Evolutionary conservation across 1,140 invertebrate genomes (phyloP).

Genomic region (Triops cancriformis): DNA sequence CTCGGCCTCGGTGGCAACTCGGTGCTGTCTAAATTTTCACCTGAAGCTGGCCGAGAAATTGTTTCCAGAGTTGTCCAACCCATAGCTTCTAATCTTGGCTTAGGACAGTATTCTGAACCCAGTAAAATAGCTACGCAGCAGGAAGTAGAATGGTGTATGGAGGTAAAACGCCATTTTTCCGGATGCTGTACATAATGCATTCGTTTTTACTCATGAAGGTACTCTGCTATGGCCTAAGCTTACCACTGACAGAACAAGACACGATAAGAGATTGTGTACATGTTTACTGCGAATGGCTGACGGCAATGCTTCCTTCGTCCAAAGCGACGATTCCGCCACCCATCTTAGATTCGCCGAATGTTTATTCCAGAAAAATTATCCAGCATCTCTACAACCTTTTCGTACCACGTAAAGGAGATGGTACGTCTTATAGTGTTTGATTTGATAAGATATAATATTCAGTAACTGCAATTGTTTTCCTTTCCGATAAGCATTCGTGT

Average conservation of each 20-base stretch:
- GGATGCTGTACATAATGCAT: neutral
- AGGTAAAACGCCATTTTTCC: conserved; percentile 43
- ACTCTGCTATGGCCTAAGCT: conserved; percentile 80
- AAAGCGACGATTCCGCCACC: conserved; percentile 76
- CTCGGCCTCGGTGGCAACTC: conserved; percentile 25
- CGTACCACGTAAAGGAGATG: conserved; percentile 82
- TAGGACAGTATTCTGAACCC: conserved; percentile 14
- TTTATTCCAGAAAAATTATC: conserved; percentile 84
- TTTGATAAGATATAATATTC: neutral
- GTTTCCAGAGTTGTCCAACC: conserved; percentile 23
- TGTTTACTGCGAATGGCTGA: conserved; percentile 94
- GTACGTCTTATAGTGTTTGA: conserved; percentile 44
- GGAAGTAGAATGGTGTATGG: conserved; percentile 86
- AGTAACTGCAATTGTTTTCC: neutral
- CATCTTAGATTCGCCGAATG: conserved; percentile 78
- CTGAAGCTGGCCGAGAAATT: conserved; percentile 17
- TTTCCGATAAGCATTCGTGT: neutral
- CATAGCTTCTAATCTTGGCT: conserved; percentile 21
- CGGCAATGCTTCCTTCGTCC: conserved; percentile 68
- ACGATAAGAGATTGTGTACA: conserved; percentile 91
- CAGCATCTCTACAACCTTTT: conserved; percentile 91
- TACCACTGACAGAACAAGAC: conserved; percentile 83
- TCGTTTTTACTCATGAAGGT: conserved; percentile 46
- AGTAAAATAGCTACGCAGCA: conserved; percentile 37
- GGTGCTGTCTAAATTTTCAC: conserved; percentile 5